Evolutionary conservation across 2,888 invertebrate species (phyloP).

Genomic region (Acanthopleura granulata): DNA sequence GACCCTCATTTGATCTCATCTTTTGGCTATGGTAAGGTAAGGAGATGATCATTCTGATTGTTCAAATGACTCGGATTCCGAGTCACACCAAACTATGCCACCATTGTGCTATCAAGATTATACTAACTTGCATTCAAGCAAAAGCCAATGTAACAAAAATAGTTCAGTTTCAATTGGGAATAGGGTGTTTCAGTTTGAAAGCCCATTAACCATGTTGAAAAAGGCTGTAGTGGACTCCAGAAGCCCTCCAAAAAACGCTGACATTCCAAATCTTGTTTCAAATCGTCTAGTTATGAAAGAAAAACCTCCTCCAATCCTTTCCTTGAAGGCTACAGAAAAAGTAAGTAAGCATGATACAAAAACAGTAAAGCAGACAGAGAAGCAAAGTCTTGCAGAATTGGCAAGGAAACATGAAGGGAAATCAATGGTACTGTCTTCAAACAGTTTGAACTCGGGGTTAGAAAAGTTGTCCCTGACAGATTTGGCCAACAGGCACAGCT

Average conservation of each 20-base stretch:
- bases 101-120: not conserved
- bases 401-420: too few species aligned
- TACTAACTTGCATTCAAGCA: not conserved
- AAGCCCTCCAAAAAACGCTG: not conserved
- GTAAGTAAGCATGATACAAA: too few species aligned
- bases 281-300: not conserved
- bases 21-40: conserved; percentile 72
- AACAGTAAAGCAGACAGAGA: too few species aligned
- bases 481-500: too few species aligned
- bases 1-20: conserved; percentile 33
- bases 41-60: conserved; percentile 52
- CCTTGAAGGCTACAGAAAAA: too few species aligned
- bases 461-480: too few species aligned
- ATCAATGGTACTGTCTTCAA: too few species aligned
- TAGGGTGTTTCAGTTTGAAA: conserved; percentile 7
- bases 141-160: not conserved
- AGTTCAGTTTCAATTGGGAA: too few species aligned
- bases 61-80: not conserved
- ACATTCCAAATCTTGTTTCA: not conserved
- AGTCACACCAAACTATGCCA: not conserved
- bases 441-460: too few species aligned
- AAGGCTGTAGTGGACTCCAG: conserved; percentile 16
- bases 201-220: conserved; percentile 2
- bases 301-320: too few species aligned
- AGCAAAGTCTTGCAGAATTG: too few species aligned